Evolutionary conservation across 2,113 vertebrate genomes (phyloP).

Genomic region (Chaetorhynchus papuensis): DNA sequence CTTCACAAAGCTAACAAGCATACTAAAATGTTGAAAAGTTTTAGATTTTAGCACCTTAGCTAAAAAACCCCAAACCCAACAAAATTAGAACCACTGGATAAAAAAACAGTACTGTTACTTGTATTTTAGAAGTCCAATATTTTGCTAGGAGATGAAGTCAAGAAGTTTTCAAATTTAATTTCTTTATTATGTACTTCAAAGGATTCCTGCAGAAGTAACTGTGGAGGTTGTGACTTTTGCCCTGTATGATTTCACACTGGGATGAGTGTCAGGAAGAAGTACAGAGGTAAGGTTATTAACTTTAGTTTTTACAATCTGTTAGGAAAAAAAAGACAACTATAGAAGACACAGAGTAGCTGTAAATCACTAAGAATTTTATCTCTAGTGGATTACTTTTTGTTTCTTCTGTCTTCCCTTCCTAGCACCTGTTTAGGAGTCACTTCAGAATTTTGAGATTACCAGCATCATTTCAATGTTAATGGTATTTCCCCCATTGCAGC

Average conservation of each 20-base stretch:
- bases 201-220: not conserved
- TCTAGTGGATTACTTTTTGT: not conserved
- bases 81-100: not conserved
- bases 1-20: not conserved
- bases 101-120: not conserved
- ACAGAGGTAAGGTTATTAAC: not conserved
- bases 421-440: not conserved
- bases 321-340: not conserved
- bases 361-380: not conserved
- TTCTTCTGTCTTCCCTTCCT: not conserved
- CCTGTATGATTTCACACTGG: not conserved
- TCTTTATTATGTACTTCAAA: not conserved
- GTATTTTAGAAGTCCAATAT: not conserved
- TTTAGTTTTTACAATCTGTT: not conserved
- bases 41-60: not conserved
- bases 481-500: not conserved
- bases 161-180: not conserved
- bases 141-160: not conserved
- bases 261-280: not conserved
- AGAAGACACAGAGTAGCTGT: not conserved
- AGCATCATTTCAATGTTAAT: not conserved
- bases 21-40: not conserved
- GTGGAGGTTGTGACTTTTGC: not conserved
- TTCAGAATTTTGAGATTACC: rapidly evolving
- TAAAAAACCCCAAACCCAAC: not conserved